Conservation (phyloP, 1,140 invertebrate genomes). For the Homarus americanus region DNA sequence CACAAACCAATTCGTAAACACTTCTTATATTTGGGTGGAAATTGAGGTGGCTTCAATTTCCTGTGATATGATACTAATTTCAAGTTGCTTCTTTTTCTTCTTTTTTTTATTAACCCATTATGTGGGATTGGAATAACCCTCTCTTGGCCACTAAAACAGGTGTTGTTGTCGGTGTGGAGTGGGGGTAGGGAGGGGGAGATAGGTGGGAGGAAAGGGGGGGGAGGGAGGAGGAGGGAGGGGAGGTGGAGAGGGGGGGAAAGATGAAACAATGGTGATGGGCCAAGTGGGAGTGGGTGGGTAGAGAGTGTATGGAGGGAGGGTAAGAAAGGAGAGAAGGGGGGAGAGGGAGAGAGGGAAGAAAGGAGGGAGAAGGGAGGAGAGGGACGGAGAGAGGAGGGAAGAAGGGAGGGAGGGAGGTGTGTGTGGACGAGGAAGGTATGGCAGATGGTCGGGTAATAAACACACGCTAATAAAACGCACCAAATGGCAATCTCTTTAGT, state of each 20-base stretch:
- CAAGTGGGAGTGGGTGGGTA: background rate
- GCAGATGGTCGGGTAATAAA: conserved; percentile 1
- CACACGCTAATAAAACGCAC: conserved; percentile 45
- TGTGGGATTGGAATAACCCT: background rate
- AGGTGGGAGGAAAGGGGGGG: background rate
- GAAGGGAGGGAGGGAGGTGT: background rate
- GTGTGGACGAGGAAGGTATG: background rate
- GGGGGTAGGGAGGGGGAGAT: background rate
- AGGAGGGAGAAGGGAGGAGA: background rate
- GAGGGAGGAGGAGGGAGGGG: background rate
- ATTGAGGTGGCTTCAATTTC: background rate
- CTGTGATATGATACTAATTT: background rate
- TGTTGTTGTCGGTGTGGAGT: background rate
- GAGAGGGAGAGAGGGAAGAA: background rate
- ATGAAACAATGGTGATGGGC: background rate
- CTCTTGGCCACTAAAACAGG: background rate
- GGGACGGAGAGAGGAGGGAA: background rate
- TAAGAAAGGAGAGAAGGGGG: background rate
- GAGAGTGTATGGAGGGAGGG: background rate
- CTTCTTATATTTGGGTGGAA: background rate
- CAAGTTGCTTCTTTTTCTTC: too few species aligned
- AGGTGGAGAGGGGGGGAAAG: background rate
- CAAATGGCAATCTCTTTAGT: conserved; percentile 45
- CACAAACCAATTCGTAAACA: background rate
- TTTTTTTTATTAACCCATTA: background rate